A percentile compares a stretch with the other conserved stretches of the same genome.
Evolutionary conservation across 2,888 invertebrate species (phyloP).

Genomic region (Cybosia mesomella): DNA sequence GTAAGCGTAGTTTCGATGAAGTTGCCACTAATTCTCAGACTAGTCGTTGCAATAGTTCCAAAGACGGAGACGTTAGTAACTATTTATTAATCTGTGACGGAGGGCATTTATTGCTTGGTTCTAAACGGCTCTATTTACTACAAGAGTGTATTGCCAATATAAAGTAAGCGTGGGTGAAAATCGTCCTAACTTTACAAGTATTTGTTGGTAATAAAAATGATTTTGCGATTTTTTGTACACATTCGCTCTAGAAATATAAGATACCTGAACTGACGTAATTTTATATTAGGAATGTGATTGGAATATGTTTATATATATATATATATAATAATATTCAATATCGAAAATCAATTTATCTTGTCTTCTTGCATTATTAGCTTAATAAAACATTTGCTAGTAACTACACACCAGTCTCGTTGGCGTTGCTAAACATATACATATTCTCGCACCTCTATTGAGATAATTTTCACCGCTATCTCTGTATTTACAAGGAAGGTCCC

Average conservation of each 20-base stretch:
- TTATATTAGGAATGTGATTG: too few relatives aligned
- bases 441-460: neutral
- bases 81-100: too few relatives aligned
- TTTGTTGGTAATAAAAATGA: neutral
- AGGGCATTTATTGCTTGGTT: constrained; percentile 6
- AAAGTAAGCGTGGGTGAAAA: neutral
- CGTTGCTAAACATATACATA: neutral
- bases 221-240: neutral
- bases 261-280: too few relatives aligned
- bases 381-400: neutral
- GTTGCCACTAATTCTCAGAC: neutral
- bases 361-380: neutral
- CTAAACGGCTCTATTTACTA: neutral
- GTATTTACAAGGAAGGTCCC: neutral
- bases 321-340: neutral
- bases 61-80: too few relatives aligned
- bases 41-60: too few relatives aligned
- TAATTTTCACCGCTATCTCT: neutral
- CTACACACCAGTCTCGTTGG: neutral
- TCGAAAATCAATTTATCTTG: neutral
- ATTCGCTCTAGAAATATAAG: too few relatives aligned
- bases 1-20: neutral
- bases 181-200: neutral
- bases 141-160: neutral
- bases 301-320: too few relatives aligned